Evolutionary conservation across 2,888 invertebrate genomes (phyloP), one percentile per base, ranked within the genome.

Genomic region (Pachliopta kotzebuea): DNA sequence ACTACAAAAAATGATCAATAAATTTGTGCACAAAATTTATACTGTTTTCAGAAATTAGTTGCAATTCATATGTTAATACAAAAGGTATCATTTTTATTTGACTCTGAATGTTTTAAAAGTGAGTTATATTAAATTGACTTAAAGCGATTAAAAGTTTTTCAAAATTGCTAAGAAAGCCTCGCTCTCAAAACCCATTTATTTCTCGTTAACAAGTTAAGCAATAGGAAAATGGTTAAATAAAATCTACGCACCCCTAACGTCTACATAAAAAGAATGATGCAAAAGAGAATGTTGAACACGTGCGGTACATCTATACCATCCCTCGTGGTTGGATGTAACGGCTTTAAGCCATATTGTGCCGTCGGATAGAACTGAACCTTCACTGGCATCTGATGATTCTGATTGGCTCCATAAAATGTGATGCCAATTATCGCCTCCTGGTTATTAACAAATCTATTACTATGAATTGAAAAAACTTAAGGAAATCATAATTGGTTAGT

Each of bases 281-380:
- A 91, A 70, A 57, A 85, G 86, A 0, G 90, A 82, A 69, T 90
- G 91, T 58, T 86, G 88, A 0, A 84, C 91, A 66, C 94, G 93
- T 0, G 97, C 96, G 63, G 96, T 94, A 77, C 98, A 98, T 71
- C 97, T 93, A 81, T 97, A 98, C 92, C 95, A 95, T 49, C 97
- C 97, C 80, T 96, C 96, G 74, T 96, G 95, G 70, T 94, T 94
- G 14, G 96, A 94, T n/a, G 94, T 93, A 2, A 95, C 95, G 9
- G 95, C 92, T 71, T 94, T 94, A 1, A 96, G 92, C 89, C 95
- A 93, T 54, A 96, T 88, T 1, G 96, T 96, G 29, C 96, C 96
- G 77, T 96, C 96, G 4, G 94, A 92, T 67, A 95, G 86, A 56
- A 93, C 87, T 0, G 93, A 91, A 8, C 93, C 92, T 55, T 93